Percentiles rank a stretch among this genome's conserved stretches.
Conservation (phyloP, 2,797 vertebrate species). For the Lindbergichthys nudifrons region DNA sequence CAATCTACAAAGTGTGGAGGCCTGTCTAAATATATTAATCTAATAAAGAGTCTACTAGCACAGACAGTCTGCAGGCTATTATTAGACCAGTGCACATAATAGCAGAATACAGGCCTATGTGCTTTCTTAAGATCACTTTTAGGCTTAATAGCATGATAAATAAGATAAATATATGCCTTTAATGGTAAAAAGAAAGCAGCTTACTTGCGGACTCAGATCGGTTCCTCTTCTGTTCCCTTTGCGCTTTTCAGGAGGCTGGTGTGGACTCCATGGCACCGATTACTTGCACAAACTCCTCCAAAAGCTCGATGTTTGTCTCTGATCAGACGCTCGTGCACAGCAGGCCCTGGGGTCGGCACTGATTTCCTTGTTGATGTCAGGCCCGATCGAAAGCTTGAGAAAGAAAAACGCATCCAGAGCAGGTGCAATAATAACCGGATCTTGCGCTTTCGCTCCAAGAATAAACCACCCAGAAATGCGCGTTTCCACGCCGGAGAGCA, state of each 20-base stretch:
- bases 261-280: slow-evolving; percentile 74
- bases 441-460: slow-evolving; percentile 4
- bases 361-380: slow-evolving; percentile 38
- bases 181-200: neutral
- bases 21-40: too few relatives aligned
- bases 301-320: slow-evolving; percentile 10
- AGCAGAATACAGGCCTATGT: neutral
- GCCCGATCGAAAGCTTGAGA: slow-evolving; percentile 32
- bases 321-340: slow-evolving; percentile 4
- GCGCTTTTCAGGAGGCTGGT: slow-evolving; percentile 65
- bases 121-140: neutral
- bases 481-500: neutral
- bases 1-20: too few relatives aligned
- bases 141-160: neutral
- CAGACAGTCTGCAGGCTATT: slow-evolving; percentile 2
- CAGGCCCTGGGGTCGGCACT: slow-evolving; percentile 37
- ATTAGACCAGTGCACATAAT: slow-evolving; percentile 7
- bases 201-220: slow-evolving; percentile 39
- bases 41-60: neutral
- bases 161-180: neutral
- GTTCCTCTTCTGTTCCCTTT: slow-evolving; percentile 39
- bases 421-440: slow-evolving; percentile 45
- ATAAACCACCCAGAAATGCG: neutral
- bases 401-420: slow-evolving; percentile 35
- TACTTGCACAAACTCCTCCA: neutral